Percentiles rank a stretch among this genome's conserved stretches.
Conservation (phyloP, 2,888 invertebrate genomes). For the Lordiphosa fenestrarum region DNA sequence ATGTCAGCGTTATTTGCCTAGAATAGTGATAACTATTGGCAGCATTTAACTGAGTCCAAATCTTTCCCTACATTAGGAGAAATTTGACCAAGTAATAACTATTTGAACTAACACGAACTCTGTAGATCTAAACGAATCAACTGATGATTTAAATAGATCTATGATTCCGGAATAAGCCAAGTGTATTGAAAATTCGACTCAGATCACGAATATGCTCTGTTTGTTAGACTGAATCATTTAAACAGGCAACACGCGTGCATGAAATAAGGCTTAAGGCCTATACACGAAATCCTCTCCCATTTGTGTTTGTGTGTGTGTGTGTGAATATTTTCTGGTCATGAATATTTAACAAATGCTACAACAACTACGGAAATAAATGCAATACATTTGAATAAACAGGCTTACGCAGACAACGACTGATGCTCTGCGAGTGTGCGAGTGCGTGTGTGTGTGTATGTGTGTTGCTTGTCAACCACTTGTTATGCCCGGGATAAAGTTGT, state of each 20-base stretch:
- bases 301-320: constrained; percentile 8
- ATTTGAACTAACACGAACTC: too few species aligned
- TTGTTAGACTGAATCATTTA: constrained; percentile 3
- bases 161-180: too few species aligned
- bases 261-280: constrained; percentile 23
- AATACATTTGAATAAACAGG: constrained; percentile 73
- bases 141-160: too few species aligned
- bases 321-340: constrained; percentile 44
- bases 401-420: constrained; percentile 66
- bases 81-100: too few species aligned
- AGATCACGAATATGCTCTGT: too few species aligned
- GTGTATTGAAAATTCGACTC: too few species aligned
- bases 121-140: too few species aligned
- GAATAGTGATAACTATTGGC: too few species aligned
- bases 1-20: too few species aligned
- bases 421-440: constrained; percentile 17
- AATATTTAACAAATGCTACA: constrained; percentile 63
- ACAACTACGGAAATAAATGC: constrained; percentile 55
- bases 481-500: constrained; percentile 43
- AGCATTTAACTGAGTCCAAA: too few species aligned
- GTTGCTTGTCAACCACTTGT: constrained; percentile 65
- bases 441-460: constrained; percentile 17
- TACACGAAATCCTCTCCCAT: constrained; percentile 11
- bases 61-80: too few species aligned
- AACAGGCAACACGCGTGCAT: constrained; percentile 5